These are phyloP conservation scores for Celastrina argiolus DNA, from an alignment of 2,888 invertebrate species.

Conservation along the genomic window DNA sequence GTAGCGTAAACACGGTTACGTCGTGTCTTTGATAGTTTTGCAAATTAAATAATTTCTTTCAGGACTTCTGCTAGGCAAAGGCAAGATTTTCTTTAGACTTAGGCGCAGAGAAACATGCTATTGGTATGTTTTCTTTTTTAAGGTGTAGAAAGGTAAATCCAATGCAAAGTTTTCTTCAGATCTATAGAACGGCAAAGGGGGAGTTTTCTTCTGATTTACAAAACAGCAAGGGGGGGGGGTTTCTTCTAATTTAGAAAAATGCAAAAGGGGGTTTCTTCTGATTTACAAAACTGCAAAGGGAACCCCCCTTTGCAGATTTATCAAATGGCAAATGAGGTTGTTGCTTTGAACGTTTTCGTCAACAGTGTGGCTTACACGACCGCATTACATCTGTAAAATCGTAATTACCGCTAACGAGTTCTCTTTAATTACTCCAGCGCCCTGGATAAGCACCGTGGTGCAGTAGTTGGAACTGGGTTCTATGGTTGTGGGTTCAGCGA, in stretches of 20 bases:
- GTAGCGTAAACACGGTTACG: not conserved
- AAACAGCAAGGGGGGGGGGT: too few species aligned
- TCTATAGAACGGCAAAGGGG: too few species aligned
- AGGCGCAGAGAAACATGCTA: not conserved
- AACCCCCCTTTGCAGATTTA: too few species aligned
- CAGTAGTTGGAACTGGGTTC: not conserved
- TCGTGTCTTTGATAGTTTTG: not conserved
- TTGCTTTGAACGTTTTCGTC: not conserved
- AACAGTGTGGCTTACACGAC: not conserved
- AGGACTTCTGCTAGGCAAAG: not conserved
- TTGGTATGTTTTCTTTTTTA: not conserved
- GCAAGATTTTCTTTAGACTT: not conserved
- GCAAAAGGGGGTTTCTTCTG: too few species aligned
- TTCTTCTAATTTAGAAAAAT: too few species aligned
- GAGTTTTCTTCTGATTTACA: too few species aligned
- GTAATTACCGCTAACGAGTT: slow-evolving; percentile 8
- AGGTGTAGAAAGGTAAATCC: not conserved
- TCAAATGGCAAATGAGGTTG: too few species aligned
- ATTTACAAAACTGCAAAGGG: too few species aligned
- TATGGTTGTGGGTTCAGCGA: too few species aligned
- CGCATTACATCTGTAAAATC: not conserved
- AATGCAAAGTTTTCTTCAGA: not conserved
- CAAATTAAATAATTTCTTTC: not conserved
- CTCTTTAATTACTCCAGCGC: not conserved
- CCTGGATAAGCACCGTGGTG: not conserved